Base-by-base conservation (phyloP, 1,140 invertebrate genomes). In the Bicyclus anynana region DNA sequence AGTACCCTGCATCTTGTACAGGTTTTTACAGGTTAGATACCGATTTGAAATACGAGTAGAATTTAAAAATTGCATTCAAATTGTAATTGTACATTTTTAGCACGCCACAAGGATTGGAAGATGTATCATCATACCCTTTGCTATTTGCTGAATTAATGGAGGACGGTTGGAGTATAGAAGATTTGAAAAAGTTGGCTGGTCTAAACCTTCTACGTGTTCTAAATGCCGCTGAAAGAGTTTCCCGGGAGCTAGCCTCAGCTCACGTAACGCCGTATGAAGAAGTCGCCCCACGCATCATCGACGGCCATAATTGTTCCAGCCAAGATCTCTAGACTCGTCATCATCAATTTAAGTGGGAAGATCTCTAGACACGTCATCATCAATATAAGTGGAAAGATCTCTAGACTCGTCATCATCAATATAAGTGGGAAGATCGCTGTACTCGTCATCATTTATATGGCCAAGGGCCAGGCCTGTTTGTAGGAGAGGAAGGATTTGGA, bases 121-220 rank as follows among this genome's bases (percentile, higher is more conserved):
- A 98, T 80, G 96, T 97, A 5, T 96, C 96, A 1, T 95, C 93
- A 61, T 98, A 97, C 89, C 97, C 97, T 0, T 91, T 94, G 55
- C 88, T 98, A 40, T 97, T 94, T 80, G 94, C 94, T 18, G 94
- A 95, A 84, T 86, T 96, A 29, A 91, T 96, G 65, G 93, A 94
- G 40, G 93, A 94, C n/a, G 93, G 93, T 20, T 97, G 96, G 95
- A 92, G 91, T 46, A 92, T 94, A 50, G 92, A 93, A 16, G 95
- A 97, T 77, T 88, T 98, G 27, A 94, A 95, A 60, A 97, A 97
- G 89, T 88, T 98, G 59, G 96, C 96, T 5, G 96, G 96, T 17
- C 90, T 94, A 50, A 98, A 97, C 84, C 92, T 97, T 70, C 81
- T 97, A 48, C 91, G 96, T 47, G 97, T 97, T 2, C 89, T 93